Conservation (phyloP, 64 coral and sea anemone genomes). For the Dendrophyllia cribrosa region DNA sequence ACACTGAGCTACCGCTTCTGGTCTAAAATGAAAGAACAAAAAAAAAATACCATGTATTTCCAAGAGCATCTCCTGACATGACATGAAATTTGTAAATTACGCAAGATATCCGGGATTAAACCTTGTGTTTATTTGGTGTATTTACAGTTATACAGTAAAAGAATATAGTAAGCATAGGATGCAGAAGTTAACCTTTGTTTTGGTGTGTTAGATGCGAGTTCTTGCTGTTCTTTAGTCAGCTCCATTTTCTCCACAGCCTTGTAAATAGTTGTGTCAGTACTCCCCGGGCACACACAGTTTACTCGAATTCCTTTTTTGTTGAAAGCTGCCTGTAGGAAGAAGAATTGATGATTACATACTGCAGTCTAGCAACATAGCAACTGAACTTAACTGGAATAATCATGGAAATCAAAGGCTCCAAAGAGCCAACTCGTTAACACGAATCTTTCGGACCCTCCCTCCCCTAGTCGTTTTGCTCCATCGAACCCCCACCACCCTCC, state of each 20-base stretch:
- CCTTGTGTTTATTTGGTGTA: not conserved
- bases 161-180: not conserved
- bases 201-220: slow-evolving; percentile 54
- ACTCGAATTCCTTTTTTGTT: slow-evolving; percentile 89
- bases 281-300: slow-evolving; percentile 89
- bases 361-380: no score
- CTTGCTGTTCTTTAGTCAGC: slow-evolving; percentile 71
- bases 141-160: no score
- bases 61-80: no score
- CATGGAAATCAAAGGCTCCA: no score
- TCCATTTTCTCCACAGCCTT: slow-evolving; percentile 57
- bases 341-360: not conserved
- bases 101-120: no score
- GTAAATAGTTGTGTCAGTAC: slow-evolving; percentile 78
- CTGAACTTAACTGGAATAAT: no score
- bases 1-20: slow-evolving; percentile 72
- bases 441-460: no score
- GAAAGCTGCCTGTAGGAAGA: slow-evolving; percentile 68
- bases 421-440: no score
- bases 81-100: no score
- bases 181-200: slow-evolving; percentile 70
- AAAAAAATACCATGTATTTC: no score
- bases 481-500: no score
- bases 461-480: no score
- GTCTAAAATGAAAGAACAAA: slow-evolving; percentile 28